These are phyloP conservation scores for Ornithoptera alexandrae DNA, from an alignment of 2,888 invertebrate genomes.

Conservation along the genomic window DNA sequence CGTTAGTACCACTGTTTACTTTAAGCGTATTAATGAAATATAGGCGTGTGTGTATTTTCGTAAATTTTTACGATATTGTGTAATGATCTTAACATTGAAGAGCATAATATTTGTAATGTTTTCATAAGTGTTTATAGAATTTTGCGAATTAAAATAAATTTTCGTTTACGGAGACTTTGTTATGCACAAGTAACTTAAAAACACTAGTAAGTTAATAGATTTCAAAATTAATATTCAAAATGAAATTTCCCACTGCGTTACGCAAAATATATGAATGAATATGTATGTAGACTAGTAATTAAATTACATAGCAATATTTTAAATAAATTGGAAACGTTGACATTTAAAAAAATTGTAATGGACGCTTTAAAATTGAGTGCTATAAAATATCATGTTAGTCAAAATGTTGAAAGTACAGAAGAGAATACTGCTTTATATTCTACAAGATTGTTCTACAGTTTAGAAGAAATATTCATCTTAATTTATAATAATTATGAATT, in stretches of 20 bases:
- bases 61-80: neutral
- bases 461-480: too few relatives aligned
- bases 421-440: neutral
- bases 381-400: neutral
- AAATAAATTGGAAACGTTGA: neutral
- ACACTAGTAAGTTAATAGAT: neutral
- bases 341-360: neutral
- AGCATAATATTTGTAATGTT: neutral
- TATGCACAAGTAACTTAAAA: neutral
- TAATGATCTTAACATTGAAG: neutral
- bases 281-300: neutral
- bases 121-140: neutral
- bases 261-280: neutral
- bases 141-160: constrained; percentile 1
- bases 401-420: neutral
- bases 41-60: neutral
- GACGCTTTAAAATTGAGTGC: neutral
- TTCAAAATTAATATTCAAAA: neutral
- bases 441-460: too few relatives aligned
- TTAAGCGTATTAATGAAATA: neutral
- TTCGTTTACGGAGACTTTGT: neutral
- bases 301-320: neutral
- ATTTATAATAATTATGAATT: too few relatives aligned
- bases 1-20: neutral
- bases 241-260: constrained; percentile 1